A percentile compares a stretch with the other conserved stretches of the same genome.
Evolutionary conservation across 2,888 invertebrate species (phyloP).

Genomic region (Dexiosoma caninum): DNA sequence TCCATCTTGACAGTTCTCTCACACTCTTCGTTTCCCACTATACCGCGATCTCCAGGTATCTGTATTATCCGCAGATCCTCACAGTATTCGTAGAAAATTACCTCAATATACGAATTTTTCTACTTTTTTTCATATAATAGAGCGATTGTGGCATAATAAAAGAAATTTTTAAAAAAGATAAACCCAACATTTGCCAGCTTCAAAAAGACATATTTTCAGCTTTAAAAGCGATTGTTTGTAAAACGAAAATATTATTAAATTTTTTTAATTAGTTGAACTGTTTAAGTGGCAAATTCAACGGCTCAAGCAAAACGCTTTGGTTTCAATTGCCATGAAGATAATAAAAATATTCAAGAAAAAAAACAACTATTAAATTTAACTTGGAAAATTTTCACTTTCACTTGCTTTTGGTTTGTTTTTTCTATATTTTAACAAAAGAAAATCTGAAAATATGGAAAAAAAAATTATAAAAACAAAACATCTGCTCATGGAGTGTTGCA

Average conservation of each 20-base stretch:
- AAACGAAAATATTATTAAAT: slow-evolving; percentile 8
- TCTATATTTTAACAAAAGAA: background rate
- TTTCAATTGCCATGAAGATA: slow-evolving; percentile 8
- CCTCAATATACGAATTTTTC: too few species aligned
- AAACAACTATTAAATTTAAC: background rate
- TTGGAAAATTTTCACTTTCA: slow-evolving; percentile 44
- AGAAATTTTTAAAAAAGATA: background rate
- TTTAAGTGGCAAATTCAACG: slow-evolving; percentile 9
- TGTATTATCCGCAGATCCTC: too few species aligned
- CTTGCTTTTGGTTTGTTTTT: background rate
- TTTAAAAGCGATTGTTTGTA: background rate
- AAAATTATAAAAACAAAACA: too few species aligned
- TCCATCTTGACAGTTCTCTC: too few species aligned
- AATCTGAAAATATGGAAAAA: background rate
- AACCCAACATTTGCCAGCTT: slow-evolving; percentile 7
- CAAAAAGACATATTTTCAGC: background rate
- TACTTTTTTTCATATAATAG: too few species aligned
- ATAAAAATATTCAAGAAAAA: background rate
- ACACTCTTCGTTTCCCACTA: too few species aligned
- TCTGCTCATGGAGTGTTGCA: too few species aligned
- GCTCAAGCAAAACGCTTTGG: background rate
- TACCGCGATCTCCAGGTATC: too few species aligned
- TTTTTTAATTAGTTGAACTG: background rate
- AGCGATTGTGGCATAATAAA: slow-evolving; percentile 8
- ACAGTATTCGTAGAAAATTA: too few species aligned